Evolutionary conservation across 2,888 invertebrate species (phyloP).

Genomic region (Sinohyriopsis cumingii): DNA sequence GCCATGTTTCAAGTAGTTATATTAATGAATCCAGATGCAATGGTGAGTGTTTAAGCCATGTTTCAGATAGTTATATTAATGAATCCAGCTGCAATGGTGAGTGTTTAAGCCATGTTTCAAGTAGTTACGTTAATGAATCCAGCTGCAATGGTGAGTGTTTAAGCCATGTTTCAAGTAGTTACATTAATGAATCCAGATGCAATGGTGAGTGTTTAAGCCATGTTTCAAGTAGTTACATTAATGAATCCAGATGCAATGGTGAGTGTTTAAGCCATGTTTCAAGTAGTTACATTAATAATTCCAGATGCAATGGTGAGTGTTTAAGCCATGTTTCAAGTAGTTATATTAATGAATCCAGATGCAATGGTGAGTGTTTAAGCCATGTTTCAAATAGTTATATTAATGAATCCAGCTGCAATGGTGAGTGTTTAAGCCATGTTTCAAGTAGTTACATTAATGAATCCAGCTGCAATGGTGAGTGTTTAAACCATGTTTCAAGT

Average conservation of each 20-base stretch:
- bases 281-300: too few relatives aligned
- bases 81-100: constrained; percentile 23
- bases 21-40: constrained; percentile 26
- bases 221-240: too few relatives aligned
- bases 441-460: background rate
- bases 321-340: too few relatives aligned
- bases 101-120: background rate
- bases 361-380: constrained; percentile 5
- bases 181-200: constrained; percentile 30
- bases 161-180: too few relatives aligned
- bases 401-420: constrained; percentile 24
- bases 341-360: constrained; percentile 28
- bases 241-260: constrained; percentile 23
- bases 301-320: constrained; percentile 19
- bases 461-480: constrained; percentile 22
- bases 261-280: background rate
- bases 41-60: constrained; percentile 3
- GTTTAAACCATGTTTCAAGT: background rate
- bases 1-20: too few relatives aligned
- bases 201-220: constrained; percentile 3
- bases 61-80: too few relatives aligned
- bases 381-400: too few relatives aligned
- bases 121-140: constrained; percentile 21
- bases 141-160: constrained; percentile 11
- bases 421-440: constrained; percentile 1